These are phyloP conservation scores for Monopis laevigella DNA, from an alignment of 2,888 invertebrate genomes.

Conservation along the genomic window DNA sequence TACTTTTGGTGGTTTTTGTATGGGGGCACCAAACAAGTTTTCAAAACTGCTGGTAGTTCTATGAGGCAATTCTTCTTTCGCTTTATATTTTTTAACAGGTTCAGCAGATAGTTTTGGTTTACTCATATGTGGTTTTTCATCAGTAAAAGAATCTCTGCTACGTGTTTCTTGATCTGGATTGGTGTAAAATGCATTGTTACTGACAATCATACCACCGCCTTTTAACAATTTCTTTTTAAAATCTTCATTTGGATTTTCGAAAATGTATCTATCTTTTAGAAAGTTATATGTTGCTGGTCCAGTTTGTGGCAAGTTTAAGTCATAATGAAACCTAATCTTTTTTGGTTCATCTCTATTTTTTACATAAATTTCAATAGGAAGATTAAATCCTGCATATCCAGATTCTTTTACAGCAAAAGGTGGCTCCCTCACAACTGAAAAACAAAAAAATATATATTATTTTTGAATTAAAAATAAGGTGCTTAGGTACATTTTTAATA, in stretches of 20 bases:
- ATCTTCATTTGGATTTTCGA: conserved; percentile 88
- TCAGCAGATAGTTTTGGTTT: conserved; percentile 76
- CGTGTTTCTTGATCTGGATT: conserved; percentile 62
- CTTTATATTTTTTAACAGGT: conserved; percentile 68
- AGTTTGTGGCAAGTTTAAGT: conserved; percentile 81
- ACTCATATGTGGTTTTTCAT: conserved; percentile 70
- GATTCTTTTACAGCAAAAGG: conserved; percentile 91
- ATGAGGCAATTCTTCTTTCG: conserved; percentile 59
- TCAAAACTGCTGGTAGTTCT: conserved; percentile 74
- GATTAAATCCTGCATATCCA: conserved; percentile 94
- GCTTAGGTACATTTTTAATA: too few species aligned
- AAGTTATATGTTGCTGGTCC: conserved; percentile 77
- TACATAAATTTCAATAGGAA: conserved; percentile 90
- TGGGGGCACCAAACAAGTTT: conserved; percentile 84
- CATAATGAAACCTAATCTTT: conserved; percentile 84
- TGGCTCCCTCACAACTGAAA: conserved; percentile 88
- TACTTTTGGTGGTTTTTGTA: conserved; percentile 78
- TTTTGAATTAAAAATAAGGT: too few species aligned
- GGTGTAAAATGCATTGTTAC: conserved; percentile 51
- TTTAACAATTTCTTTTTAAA: conserved; percentile 87
- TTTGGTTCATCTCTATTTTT: conserved; percentile 92
- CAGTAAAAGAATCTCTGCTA: conserved; percentile 65
- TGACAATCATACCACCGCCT: conserved; percentile 78
- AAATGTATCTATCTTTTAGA: conserved; percentile 84
- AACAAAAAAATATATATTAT: conserved; percentile 13